Evolutionary conservation across 2,888 invertebrate species (phyloP).

Genomic region (Drosophila tanythrix): DNA sequence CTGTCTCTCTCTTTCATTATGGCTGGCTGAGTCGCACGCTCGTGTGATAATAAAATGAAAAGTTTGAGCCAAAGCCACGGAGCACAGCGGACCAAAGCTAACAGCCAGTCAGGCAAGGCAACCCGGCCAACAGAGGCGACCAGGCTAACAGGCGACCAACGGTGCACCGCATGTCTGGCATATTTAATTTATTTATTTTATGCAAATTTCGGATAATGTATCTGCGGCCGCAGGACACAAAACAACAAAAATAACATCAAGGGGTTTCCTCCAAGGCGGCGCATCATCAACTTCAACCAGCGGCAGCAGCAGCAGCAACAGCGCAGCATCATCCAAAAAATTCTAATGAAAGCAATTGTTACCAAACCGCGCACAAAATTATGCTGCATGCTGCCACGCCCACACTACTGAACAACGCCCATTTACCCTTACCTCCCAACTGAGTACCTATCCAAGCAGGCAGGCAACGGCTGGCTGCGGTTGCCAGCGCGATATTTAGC

Average conservation of each 20-base stretch:
- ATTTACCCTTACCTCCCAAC: not conserved
- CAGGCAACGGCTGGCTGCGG: constrained; percentile 66
- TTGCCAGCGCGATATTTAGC: constrained; percentile 75
- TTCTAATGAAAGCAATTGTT: constrained; percentile 81
- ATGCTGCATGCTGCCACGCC: constrained; percentile 66
- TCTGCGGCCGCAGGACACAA: constrained; percentile 81
- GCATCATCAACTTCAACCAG: constrained; percentile 17
- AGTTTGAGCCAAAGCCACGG: constrained; percentile 57
- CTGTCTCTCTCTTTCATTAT: constrained; percentile 15
- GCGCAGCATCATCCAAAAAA: constrained; percentile 53
- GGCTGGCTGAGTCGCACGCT: constrained; percentile 56
- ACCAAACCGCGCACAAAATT: constrained; percentile 81
- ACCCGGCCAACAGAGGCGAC: constrained; percentile 15
- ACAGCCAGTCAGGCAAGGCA: constrained; percentile 10
- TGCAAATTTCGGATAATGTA: constrained; percentile 83
- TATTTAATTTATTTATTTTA: constrained; percentile 84
- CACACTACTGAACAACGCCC: constrained; percentile 7
- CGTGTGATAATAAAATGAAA: constrained; percentile 79
- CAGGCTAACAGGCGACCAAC: constrained; percentile 64
- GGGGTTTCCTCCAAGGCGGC: constrained; percentile 72
- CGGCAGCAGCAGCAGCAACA: constrained; percentile 3
- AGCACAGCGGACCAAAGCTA: constrained; percentile 21
- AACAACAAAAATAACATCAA: constrained; percentile 60
- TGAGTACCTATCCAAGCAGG: constrained; percentile 2
- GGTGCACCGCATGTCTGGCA: constrained; percentile 81